Evolutionary conservation across 1,140 invertebrate species (phyloP).

Genomic region (Psix sp.): DNA sequence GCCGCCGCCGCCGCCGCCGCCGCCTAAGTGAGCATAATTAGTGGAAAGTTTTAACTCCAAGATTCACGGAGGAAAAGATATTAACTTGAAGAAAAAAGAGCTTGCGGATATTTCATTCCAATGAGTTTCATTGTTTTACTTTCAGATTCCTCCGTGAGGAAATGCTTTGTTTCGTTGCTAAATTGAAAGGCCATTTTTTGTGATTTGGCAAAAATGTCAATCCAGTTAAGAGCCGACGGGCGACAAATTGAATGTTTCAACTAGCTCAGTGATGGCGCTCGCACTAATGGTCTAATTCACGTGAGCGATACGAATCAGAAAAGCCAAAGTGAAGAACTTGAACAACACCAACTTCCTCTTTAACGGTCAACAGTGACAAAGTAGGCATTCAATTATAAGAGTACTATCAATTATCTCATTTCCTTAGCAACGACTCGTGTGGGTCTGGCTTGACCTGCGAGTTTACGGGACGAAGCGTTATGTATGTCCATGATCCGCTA

Average conservation of each 20-base stretch:
- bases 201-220: no score
- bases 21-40: no score
- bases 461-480: conserved; percentile 3
- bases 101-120: no score
- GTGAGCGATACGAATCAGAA: conserved; percentile 35
- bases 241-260: conserved; percentile 12
- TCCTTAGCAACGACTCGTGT: conserved; percentile 31
- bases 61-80: no score
- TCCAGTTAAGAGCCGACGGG: no score
- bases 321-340: conserved; percentile 28
- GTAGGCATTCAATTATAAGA: conserved; percentile 56
- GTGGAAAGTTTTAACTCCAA: no score
- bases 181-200: no score
- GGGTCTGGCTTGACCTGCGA: conserved; percentile 10
- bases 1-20: no score
- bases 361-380: conserved; percentile 57
- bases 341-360: conserved; percentile 55
- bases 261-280: conserved; percentile 5
- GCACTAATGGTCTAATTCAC: conserved; percentile 35
- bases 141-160: no score
- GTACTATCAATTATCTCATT: conserved; percentile 59
- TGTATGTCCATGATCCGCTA: conserved; percentile 11
- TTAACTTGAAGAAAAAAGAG: no score
- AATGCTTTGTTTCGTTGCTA: no score
- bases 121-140: no score